These are phyloP conservation scores for Stichopus horrens DNA, from an alignment of 53 echinoderm and acorn worm genomes.

Conservation along the genomic window DNA sequence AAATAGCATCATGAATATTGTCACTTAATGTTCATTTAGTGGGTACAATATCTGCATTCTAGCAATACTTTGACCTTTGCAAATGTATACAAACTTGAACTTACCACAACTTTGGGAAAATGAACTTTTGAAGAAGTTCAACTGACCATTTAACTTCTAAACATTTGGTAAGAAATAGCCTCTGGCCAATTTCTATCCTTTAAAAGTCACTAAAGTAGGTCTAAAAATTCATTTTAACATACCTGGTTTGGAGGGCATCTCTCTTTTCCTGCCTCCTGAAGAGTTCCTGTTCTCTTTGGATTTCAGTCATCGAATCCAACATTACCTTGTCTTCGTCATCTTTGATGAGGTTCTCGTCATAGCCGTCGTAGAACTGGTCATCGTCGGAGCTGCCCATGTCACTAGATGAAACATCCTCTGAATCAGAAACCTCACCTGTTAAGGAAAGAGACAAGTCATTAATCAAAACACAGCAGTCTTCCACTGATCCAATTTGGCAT, in stretches of 20 bases:
- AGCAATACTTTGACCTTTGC: too few species aligned
- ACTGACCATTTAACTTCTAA: too few species aligned
- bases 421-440: slow-evolving; percentile 92
- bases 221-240: too few species aligned
- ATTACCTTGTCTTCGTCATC: slow-evolving; percentile 88
- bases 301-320: slow-evolving; percentile 86
- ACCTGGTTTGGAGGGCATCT: slow-evolving; percentile 95
- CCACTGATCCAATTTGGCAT: background rate
- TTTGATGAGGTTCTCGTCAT: slow-evolving; percentile 92
- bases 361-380: slow-evolving; percentile 93
- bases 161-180: too few species aligned
- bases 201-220: too few species aligned
- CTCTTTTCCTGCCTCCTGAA: slow-evolving; percentile 91
- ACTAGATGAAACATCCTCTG: slow-evolving; percentile 69
- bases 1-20: too few species aligned
- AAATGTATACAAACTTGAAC: too few species aligned
- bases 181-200: too few species aligned
- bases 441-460: background rate
- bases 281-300: slow-evolving; percentile 93
- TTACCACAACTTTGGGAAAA: too few species aligned
- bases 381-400: slow-evolving; percentile 73
- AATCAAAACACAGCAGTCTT: background rate
- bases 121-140: too few species aligned
- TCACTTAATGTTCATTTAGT: too few species aligned
- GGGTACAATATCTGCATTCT: too few species aligned